Evolutionary conservation across 1,140 invertebrate species (phyloP).

Genomic region (Proctacanthus coquilletti): DNA sequence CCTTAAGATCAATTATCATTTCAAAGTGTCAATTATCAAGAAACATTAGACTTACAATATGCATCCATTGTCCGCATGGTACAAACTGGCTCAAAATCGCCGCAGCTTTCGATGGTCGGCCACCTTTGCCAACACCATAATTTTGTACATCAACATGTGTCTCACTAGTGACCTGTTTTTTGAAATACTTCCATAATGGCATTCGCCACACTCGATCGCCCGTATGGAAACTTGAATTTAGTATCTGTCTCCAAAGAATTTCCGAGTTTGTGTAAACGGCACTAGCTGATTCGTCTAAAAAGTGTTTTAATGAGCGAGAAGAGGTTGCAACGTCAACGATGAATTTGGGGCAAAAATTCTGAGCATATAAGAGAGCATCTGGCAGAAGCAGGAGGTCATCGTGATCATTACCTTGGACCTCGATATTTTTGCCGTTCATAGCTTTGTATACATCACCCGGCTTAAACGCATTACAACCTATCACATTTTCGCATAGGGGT

Average conservation of each 20-base stretch:
- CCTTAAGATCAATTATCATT: constrained; percentile 9
- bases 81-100: constrained; percentile 80
- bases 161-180: constrained; percentile 48
- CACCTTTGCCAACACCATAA: constrained; percentile 47
- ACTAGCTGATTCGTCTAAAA: constrained; percentile 56
- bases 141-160: constrained; percentile 68
- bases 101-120: constrained; percentile 73
- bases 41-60: constrained; percentile 71
- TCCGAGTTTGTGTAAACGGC: constrained; percentile 64
- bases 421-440: constrained; percentile 79
- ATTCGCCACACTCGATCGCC: constrained; percentile 85
- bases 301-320: constrained; percentile 57
- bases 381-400: constrained; percentile 79
- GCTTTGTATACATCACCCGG: constrained; percentile 74
- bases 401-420: constrained; percentile 82
- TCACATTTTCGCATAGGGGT: constrained; percentile 76
- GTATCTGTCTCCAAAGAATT: constrained; percentile 43
- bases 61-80: constrained; percentile 60
- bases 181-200: constrained; percentile 70
- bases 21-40: neutral
- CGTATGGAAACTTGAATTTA: constrained; percentile 47
- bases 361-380: constrained; percentile 71
- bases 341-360: constrained; percentile 44
- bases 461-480: constrained; percentile 65
- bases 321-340: constrained; percentile 72